Conservation (phyloP, 2,888 invertebrate genomes). For the Cryptophagus acutangulus region DNA sequence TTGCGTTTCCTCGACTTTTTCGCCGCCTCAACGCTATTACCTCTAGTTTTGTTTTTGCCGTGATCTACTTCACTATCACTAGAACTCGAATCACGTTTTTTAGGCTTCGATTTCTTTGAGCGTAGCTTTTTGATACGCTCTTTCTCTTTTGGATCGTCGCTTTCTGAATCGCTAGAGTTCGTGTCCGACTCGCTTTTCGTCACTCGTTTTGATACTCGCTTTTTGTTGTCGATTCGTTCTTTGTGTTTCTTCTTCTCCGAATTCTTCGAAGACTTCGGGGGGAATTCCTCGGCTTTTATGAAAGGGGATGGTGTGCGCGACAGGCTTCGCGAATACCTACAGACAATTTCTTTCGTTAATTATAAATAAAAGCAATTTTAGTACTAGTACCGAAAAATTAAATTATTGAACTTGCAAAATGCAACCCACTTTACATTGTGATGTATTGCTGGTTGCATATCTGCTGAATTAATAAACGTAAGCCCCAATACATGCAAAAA, state of each 20-base stretch:
- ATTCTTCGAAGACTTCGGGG: constrained; percentile 47
- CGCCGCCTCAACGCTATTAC: constrained; percentile 53
- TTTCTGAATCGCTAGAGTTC: constrained; percentile 45
- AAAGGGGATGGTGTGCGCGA: constrained; percentile 86
- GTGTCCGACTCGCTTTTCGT: constrained; percentile 44
- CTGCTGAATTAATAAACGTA: too few relatives aligned
- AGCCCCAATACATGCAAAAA: too few relatives aligned
- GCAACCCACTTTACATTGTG: too few relatives aligned
- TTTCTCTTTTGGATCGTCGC: constrained; percentile 40
- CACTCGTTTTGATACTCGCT: constrained; percentile 42
- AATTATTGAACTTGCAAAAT: too few relatives aligned
- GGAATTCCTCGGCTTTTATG: constrained; percentile 63
- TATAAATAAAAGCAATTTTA: constrained; percentile 1
- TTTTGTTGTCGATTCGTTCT: constrained; percentile 41
- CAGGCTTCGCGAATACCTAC: constrained; percentile 64
- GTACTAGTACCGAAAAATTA: too few relatives aligned
- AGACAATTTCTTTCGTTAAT: background rate
- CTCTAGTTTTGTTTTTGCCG: constrained; percentile 46
- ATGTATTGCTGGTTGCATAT: too few relatives aligned
- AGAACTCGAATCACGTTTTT: constrained; percentile 53
- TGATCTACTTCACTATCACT: constrained; percentile 45
- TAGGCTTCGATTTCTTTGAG: constrained; percentile 41
- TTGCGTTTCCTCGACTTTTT: constrained; percentile 48
- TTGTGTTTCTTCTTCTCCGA: constrained; percentile 48
- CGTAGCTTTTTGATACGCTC: constrained; percentile 38